Evolutionary conservation across 2,888 invertebrate genomes (phyloP), one percentile per base, ranked within the genome.

Genomic region (Ichneumoninae sp.): DNA sequence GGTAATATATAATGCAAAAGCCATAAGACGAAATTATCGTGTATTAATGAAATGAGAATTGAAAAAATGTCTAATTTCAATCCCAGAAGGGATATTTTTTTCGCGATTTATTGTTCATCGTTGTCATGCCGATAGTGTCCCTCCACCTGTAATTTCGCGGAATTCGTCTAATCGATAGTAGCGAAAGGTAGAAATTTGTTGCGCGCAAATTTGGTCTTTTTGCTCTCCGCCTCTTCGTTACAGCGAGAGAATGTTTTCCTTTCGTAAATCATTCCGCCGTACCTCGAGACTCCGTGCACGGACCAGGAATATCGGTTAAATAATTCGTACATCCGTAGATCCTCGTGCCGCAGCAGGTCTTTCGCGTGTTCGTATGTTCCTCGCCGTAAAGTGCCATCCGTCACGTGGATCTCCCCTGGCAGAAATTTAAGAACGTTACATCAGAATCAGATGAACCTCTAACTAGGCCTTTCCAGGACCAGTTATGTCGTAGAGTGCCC

Each of bases 241-340:
- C 60, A 36, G 65, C 16, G 33, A 79, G 54, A 33, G 79, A 52
- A 79, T 83, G 60, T 75, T 74, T 52, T 63, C 40, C 74, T 33
- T 75, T 70, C 79, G 69, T 79, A 83, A 83, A 83, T 83, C 83
- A 83, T 79, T 79, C 74, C 78, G 70, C 70, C 75, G 83, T 74
- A 65, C 68, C 73, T 26, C 63, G 44, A 33, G 68, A 33, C 77
- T 54, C 44, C 74, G 79, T 69, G 69, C 50, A 68, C 73, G 50
- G 19, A 52, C 74, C 54, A 74, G 50, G 79, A 75, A 70, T 73
- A 78, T 73, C 69, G 22, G 78, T 66, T 19, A 83, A 83, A 83
- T 78, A 78, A 83, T 83, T 83, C 60, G 83, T 83, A 83, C 82
- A 77, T 63, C 77, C 77, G 44, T 16, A 47, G 44, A 47, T 47